Conservation (phyloP, 2,888 invertebrate genomes). For the Pyralis farinalis region DNA sequence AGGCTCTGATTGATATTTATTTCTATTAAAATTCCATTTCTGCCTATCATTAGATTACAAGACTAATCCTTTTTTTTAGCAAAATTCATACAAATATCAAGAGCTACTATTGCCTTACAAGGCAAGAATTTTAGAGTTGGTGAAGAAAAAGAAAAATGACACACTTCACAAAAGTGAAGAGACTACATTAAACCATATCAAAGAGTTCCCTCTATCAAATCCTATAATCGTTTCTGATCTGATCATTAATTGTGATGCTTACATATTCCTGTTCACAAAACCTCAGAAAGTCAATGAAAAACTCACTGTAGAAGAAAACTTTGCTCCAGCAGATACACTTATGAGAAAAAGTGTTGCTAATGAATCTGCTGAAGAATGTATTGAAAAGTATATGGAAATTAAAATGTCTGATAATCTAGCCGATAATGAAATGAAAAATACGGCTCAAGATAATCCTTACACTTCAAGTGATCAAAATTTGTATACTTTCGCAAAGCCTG, state of each 20-base stretch:
- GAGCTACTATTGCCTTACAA: constrained; percentile 39
- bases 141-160: constrained; percentile 17
- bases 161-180: background rate
- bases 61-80: constrained; percentile 53
- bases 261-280: constrained; percentile 27
- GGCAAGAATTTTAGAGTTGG: constrained; percentile 33
- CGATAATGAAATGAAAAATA: background rate
- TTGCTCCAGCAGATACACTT: background rate
- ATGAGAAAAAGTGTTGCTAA: background rate
- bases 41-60: constrained; percentile 15
- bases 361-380: background rate
- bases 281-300: constrained; percentile 17
- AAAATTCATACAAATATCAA: constrained; percentile 49
- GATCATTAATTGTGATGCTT: constrained; percentile 20
- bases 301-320: background rate
- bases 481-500: background rate
- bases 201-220: constrained; percentile 21
- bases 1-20: no score
- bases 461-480: background rate
- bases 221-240: constrained; percentile 26
- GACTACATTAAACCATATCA: background rate
- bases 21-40: constrained; percentile 7
- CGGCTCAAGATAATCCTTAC: background rate
- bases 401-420: no score
- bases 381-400: background rate